Evolutionary conservation across 2,113 vertebrate genomes (phyloP).

Genomic region (Sapajus apella): DNA sequence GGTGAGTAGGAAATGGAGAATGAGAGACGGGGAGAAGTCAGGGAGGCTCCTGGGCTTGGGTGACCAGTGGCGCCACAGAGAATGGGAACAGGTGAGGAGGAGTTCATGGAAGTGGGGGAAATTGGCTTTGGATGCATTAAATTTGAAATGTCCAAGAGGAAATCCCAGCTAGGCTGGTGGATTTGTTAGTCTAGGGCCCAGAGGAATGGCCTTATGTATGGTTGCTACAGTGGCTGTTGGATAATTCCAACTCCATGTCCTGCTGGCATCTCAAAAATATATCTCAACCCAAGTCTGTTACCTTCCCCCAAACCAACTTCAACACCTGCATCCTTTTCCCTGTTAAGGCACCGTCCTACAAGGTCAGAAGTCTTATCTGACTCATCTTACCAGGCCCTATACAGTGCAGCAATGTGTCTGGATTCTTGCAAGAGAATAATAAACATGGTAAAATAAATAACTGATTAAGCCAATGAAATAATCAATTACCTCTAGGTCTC

Average conservation of each 20-base stretch:
- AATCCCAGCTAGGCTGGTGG: background rate
- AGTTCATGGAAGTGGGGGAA: background rate
- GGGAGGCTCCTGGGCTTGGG: background rate
- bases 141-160: background rate
- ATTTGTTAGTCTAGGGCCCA: background rate
- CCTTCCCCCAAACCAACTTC: background rate
- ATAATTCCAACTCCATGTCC: background rate
- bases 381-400: background rate
- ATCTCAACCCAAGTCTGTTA: background rate
- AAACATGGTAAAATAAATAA: conserved; percentile 28
- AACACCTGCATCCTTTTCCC: background rate
- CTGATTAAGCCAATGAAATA: background rate
- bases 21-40: background rate
- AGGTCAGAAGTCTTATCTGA: background rate
- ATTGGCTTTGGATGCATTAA: background rate
- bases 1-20: background rate
- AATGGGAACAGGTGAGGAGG: background rate
- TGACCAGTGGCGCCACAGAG: background rate
- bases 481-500: background rate
- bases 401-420: background rate
- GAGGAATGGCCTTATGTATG: background rate
- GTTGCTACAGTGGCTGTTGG: background rate
- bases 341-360: background rate
- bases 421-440: background rate
- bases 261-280: background rate